Evolutionary conservation across 2,797 vertebrate species (phyloP).

Genomic region (Hoplostethus mediterraneus): DNA sequence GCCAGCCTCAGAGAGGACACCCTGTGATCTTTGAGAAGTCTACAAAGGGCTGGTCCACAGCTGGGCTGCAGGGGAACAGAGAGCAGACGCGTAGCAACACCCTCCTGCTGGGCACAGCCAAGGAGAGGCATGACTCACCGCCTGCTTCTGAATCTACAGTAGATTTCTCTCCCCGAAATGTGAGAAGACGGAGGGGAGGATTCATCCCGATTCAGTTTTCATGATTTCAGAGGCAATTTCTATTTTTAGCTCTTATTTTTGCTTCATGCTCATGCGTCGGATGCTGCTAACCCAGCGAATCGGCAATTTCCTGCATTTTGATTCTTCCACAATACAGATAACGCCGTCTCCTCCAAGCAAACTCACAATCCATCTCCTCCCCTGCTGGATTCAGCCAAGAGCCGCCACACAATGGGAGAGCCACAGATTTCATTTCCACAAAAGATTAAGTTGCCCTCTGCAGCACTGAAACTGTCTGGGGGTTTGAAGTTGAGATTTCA

Average conservation of each 20-base stretch:
- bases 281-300: constrained; percentile 6
- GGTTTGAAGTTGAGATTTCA: constrained; percentile 74
- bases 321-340: constrained; percentile 30
- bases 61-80: constrained; percentile 78
- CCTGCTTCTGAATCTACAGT: constrained; percentile 50
- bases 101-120: constrained; percentile 79
- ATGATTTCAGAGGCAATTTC: constrained; percentile 21
- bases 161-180: constrained; percentile 39
- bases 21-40: constrained; percentile 87
- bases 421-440: constrained; percentile 71
- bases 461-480: constrained; percentile 72
- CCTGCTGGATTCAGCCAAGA: constrained; percentile 24
- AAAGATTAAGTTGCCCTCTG: constrained; percentile 76
- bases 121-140: constrained; percentile 51
- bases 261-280: constrained; percentile 18
- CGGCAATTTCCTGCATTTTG: constrained; percentile 12
- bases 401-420: constrained; percentile 49
- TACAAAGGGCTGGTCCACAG: constrained; percentile 84
- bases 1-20: constrained; percentile 74
- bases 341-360: constrained; percentile 18
- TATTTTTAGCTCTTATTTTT: constrained; percentile 31
- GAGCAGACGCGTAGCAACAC: constrained; percentile 80
- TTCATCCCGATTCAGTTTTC: constrained; percentile 18
- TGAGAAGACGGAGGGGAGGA: constrained; percentile 38
- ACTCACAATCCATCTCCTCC: constrained; percentile 34